phyloP scores from a whole-genome alignment of 2,113 vertebrate species.

The Brienomyrus brachyistius region DNA sequence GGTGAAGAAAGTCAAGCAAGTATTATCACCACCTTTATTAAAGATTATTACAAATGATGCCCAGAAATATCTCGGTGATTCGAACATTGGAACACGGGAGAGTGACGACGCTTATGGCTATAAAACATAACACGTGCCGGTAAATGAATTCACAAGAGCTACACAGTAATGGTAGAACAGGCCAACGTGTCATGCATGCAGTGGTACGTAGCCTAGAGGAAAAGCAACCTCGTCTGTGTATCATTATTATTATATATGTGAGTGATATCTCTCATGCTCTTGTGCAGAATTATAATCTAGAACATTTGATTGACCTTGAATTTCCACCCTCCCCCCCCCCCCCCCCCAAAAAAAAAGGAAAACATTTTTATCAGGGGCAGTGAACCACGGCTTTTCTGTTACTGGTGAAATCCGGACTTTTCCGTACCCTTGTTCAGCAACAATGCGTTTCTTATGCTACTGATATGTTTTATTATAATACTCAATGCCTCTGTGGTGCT shows the following conservation, averaged over 20 bases:
- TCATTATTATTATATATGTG: too few relatives aligned
- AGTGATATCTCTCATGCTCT: background rate
- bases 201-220: background rate
- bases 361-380: background rate
- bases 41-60: background rate
- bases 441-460: background rate
- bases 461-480: background rate
- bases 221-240: background rate
- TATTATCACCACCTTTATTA: background rate
- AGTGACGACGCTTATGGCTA: background rate
- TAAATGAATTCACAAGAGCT: background rate
- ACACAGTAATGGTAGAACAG: background rate
- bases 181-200: background rate
- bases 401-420: background rate
- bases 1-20: background rate
- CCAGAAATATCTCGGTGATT: background rate
- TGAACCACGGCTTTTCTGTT: background rate
- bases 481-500: background rate
- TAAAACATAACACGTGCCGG: background rate
- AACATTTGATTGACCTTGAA: background rate
- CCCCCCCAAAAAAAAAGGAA: too few relatives aligned
- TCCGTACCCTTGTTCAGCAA: background rate
- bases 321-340: too few relatives aligned
- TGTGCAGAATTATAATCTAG: background rate
- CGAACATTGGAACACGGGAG: background rate